Percentiles rank a stretch among this genome's conserved stretches.
These are phyloP conservation scores for Triplophysa bombifrons DNA, from an alignment of 2,797 vertebrate species.

Conservation along the genomic window DNA sequence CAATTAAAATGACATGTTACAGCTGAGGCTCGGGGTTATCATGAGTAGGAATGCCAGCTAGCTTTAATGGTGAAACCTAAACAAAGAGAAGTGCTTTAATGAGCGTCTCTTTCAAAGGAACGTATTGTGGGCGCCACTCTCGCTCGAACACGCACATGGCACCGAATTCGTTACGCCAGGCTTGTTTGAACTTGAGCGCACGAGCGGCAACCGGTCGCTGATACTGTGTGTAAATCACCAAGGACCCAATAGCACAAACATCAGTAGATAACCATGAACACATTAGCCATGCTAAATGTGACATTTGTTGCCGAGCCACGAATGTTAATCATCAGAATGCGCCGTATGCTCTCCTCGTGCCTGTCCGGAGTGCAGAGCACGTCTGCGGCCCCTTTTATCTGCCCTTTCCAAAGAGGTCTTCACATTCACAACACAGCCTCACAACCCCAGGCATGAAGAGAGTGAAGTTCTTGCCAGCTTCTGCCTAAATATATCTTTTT, in stretches of 20 bases:
- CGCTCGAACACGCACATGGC: constrained; percentile 14
- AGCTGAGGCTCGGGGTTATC: constrained; percentile 48
- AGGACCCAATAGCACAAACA: constrained; percentile 45
- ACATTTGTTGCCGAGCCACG: constrained; percentile 50
- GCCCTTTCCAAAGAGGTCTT: constrained; percentile 37
- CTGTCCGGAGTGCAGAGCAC: constrained; percentile 27
- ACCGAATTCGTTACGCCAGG: constrained; percentile 43
- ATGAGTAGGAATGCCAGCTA: constrained; percentile 45
- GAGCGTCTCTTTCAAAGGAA: constrained; percentile 53
- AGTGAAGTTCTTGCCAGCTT: not conserved
- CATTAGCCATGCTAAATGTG: constrained; percentile 51
- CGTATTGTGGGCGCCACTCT: constrained; percentile 28
- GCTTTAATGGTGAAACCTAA: constrained; percentile 58
- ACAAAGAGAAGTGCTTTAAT: constrained; percentile 59
- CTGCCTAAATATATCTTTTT: not conserved
- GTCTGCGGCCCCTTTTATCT: constrained; percentile 3
- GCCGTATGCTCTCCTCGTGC: not conserved
- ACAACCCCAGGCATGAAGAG: not conserved
- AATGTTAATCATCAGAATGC: constrained; percentile 49
- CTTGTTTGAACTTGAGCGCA: constrained; percentile 53
- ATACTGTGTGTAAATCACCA: constrained; percentile 50
- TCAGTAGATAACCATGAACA: constrained; percentile 54
- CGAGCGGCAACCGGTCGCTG: constrained; percentile 9
- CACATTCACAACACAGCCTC: not conserved
- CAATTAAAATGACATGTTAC: constrained; percentile 60